Evolutionary conservation across 2,113 vertebrate species (phyloP).

Genomic region (Campylorhamphus procurvoides): DNA sequence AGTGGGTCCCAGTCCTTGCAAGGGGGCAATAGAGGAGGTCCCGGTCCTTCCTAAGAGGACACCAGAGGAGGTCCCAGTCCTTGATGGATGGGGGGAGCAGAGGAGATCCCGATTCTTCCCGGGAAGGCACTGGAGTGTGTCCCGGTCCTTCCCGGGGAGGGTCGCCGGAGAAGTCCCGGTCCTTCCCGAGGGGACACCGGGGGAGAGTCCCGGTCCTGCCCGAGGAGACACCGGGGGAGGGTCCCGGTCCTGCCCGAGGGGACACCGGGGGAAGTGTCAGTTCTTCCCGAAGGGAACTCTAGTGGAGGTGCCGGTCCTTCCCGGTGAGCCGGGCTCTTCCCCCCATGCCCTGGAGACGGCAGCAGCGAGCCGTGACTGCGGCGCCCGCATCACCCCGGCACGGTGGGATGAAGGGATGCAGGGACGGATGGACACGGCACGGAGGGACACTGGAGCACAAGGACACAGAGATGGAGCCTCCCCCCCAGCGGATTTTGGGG

Average conservation of each 20-base stretch:
- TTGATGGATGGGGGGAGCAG: not conserved
- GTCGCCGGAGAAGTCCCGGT: not conserved
- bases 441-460: no score
- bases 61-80: not conserved
- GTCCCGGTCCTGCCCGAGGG: no score
- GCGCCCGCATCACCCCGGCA: fast-evolving
- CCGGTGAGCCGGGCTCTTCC: not conserved
- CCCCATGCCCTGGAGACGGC: constrained; percentile 17
- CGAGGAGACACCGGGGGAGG: no score
- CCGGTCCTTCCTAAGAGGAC: not conserved
- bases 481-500: no score
- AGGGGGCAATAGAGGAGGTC: not conserved
- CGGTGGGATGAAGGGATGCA: not conserved
- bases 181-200: not conserved
- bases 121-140: no score
- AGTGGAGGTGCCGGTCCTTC: not conserved
- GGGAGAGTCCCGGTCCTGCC: not conserved
- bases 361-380: constrained; percentile 1
- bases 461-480: no score
- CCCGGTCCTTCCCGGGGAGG: no score
- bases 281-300: not conserved
- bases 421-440: not conserved
- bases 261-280: not conserved
- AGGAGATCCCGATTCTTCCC: no score
- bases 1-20: not conserved